Percentiles rank a stretch among this genome's conserved stretches.
phyloP scores from a whole-genome alignment of 2,113 vertebrate genomes.

The Corydoras maculifer region DNA sequence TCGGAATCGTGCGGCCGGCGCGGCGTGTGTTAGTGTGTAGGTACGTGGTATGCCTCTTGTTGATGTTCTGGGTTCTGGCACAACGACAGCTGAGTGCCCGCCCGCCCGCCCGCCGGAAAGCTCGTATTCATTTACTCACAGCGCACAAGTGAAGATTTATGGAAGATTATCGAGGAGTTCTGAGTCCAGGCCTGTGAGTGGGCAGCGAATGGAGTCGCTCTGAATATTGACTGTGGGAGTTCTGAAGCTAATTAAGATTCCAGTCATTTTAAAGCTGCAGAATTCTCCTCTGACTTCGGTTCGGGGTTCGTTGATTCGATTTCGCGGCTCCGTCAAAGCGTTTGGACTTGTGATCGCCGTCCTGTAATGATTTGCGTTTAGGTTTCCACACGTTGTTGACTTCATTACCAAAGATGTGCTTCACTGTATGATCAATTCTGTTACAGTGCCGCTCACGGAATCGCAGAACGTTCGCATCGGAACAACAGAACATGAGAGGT shows the following conservation, averaged over 20 bases:
- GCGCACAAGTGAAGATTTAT: conserved; percentile 34
- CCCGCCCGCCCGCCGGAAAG: conserved; percentile 28
- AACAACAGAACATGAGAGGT: too few relatives aligned
- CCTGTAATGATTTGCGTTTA: too few relatives aligned
- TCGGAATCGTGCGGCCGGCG: conserved; percentile 25
- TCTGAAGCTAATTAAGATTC: conserved; percentile 34
- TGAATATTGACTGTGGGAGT: conserved; percentile 37
- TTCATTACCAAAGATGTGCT: too few relatives aligned
- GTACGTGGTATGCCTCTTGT: conserved; percentile 34
- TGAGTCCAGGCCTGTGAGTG: conserved; percentile 30
- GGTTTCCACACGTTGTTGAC: too few relatives aligned
- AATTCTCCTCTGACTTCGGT: conserved; percentile 22
- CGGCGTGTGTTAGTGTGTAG: conserved; percentile 34
- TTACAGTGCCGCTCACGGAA: too few relatives aligned
- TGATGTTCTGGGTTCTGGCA: conserved; percentile 36
- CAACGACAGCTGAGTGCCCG: conserved; percentile 30
- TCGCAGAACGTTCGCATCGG: too few relatives aligned
- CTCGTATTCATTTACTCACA: conserved; percentile 41
- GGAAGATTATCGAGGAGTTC: conserved; percentile 40
- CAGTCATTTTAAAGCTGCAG: conserved; percentile 30
- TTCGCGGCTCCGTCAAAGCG: too few relatives aligned
- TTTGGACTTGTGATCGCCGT: too few relatives aligned
- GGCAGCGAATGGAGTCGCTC: conserved; percentile 33
- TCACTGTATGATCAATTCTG: too few relatives aligned
- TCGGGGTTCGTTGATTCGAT: neutral